A percentile compares a stretch with the other conserved stretches of the same genome.
Conservation (phyloP, 2,888 invertebrate species). For the Athalia rosae region DNA sequence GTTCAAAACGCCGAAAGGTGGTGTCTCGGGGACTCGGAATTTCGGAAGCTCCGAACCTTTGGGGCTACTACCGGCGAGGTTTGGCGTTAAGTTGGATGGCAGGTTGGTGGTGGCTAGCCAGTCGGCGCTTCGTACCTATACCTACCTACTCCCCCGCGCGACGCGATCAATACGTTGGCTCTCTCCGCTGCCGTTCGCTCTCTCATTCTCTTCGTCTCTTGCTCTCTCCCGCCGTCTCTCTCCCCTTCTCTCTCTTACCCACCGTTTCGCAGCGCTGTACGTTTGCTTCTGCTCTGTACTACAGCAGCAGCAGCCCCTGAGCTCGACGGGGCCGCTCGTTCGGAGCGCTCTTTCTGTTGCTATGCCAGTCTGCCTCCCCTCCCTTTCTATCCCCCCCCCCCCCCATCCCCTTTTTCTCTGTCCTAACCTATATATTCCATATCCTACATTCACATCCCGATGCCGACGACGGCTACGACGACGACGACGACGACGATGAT, state of each 20-base stretch:
- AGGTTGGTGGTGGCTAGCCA: constrained; percentile 61
- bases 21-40: constrained; percentile 44
- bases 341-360: constrained; percentile 71
- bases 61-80: constrained; percentile 39
- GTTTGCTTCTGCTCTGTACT: constrained; percentile 43
- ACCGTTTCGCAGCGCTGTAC: constrained; percentile 35
- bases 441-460: constrained; percentile 46
- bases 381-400: constrained; percentile 54
- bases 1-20: not conserved
- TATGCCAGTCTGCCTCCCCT: constrained; percentile 66
- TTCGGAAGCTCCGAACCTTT: constrained; percentile 47
- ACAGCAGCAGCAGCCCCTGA: constrained; percentile 55
- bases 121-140: constrained; percentile 60
- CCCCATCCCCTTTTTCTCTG: constrained; percentile 50
- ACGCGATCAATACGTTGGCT: constrained; percentile 70
- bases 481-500: too few species aligned
- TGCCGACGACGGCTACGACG: constrained; percentile 36
- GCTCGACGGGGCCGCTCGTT: constrained; percentile 51
- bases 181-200: constrained; percentile 51
- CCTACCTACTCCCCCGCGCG: constrained; percentile 67
- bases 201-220: constrained; percentile 39
- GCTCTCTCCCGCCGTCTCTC: constrained; percentile 51
- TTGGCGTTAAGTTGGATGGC: constrained; percentile 56
- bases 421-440: constrained; percentile 33
- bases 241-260: constrained; percentile 51